Evolutionary conservation across 2,888 invertebrate species (phyloP).

Genomic region (Tenthredo notha): DNA sequence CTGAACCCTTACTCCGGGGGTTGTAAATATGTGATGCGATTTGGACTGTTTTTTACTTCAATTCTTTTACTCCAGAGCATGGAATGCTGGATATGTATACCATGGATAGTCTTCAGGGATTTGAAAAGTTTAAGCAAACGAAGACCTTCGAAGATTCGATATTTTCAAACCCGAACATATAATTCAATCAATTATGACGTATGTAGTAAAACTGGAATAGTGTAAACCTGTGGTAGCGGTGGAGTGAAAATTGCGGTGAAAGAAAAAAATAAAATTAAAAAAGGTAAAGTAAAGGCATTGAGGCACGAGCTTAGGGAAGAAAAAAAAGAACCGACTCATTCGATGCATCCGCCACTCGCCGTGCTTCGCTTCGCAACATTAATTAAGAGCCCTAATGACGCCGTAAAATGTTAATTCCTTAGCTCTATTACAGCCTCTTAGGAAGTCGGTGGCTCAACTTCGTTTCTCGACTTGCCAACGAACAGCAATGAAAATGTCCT

Average conservation of each 20-base stretch:
- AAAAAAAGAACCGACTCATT: slow-evolving; percentile 48
- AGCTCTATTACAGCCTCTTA: slow-evolving; percentile 53
- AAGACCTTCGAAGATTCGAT: not conserved
- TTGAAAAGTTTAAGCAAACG: too few relatives aligned
- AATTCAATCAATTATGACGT: not conserved
- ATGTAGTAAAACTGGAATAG: not conserved
- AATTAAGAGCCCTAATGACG: slow-evolving; percentile 56
- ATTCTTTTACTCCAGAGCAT: not conserved
- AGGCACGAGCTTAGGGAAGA: not conserved
- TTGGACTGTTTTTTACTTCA: not conserved
- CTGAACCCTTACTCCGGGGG: not conserved
- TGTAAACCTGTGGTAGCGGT: not conserved
- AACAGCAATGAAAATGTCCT: slow-evolving; percentile 28
- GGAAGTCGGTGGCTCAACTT: slow-evolving; percentile 42
- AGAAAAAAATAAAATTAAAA: not conserved
- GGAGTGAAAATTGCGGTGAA: not conserved
- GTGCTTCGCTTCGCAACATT: slow-evolving; percentile 51
- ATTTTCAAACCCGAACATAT: not conserved
- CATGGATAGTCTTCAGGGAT: not conserved
- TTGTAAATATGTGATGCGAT: not conserved
- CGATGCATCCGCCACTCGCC: slow-evolving; percentile 52
- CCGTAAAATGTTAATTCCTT: slow-evolving; percentile 55
- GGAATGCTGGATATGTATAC: not conserved
- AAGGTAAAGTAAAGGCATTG: not conserved
- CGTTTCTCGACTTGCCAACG: slow-evolving; percentile 19